phyloP scores from a whole-genome alignment of 1,140 invertebrate genomes.

The Drosophila kikkawai region DNA sequence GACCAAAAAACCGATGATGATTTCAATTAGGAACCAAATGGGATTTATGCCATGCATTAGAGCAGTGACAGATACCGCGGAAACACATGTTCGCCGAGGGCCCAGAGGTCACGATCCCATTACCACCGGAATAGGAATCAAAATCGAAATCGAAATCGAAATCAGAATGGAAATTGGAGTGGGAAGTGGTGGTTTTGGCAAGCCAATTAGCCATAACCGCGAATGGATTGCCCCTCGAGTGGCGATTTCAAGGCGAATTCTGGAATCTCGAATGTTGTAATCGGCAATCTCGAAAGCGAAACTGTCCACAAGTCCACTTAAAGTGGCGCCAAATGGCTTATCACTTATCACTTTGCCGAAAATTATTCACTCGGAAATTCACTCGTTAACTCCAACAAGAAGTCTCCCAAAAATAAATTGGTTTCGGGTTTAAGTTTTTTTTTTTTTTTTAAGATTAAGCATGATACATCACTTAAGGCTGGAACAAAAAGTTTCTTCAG shows the following conservation, averaged over 20 bases:
- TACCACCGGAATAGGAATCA: conserved; percentile 10
- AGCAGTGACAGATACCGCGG: conserved; percentile 42
- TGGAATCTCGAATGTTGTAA: conserved; percentile 29
- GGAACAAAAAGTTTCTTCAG: neutral
- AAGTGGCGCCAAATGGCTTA: conserved; percentile 48
- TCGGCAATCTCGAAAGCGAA: neutral
- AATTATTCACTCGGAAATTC: conserved; percentile 43
- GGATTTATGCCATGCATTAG: conserved; percentile 48
- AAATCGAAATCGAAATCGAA: neutral
- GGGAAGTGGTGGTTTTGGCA: conserved; percentile 12
- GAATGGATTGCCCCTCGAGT: conserved; percentile 32
- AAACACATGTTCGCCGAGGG: conserved; percentile 22
- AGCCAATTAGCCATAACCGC: conserved; percentile 38
- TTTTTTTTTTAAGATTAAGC: conserved; percentile 12
- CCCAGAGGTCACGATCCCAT: conserved; percentile 32
- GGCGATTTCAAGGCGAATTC: conserved; percentile 6
- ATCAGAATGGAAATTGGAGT: neutral
- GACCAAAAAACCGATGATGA: conserved; percentile 11
- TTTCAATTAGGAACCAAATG: conserved; percentile 38
- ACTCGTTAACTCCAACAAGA: neutral
- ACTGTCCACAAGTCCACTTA: conserved; percentile 20
- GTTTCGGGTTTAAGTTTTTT: neutral
- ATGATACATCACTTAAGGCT: conserved; percentile 1
- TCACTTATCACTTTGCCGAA: conserved; percentile 39
- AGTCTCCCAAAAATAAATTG: neutral